Base-by-base conservation (phyloP, 2,888 invertebrate genomes). In the Priapulus caudatus region DNA sequence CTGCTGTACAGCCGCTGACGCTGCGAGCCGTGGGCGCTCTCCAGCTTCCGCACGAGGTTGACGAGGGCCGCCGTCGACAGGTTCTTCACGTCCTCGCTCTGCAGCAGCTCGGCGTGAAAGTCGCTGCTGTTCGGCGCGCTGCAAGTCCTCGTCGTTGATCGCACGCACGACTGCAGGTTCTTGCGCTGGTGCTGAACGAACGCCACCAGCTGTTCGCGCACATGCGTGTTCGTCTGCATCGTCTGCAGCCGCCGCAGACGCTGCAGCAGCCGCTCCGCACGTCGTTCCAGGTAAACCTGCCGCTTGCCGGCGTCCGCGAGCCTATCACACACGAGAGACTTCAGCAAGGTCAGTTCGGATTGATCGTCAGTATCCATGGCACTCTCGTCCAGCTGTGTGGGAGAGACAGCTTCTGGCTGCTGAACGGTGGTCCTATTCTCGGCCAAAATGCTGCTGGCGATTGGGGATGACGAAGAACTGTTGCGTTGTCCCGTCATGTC, bases 231-330 rank as follows among this genome's bases (percentile, higher is more conserved):
- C 67, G 86, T 78, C 24, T 81, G 75, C 50, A 81, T 77, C 0
- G 82, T 79, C 67, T 90, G 87, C 20, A 86, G 71, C 66, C 86
- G 85, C 15, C 84, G 75, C 54, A 87, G 71, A 57, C 89, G 77
- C 59, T 86, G 75, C 61, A 82, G 67, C 50, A 90, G 71, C 66
- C 83, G 82, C 48, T 84, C 83, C 61, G 82, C 77, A 58, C 82
- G 77, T 43, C 83, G 74, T 63, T 83, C 81, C 51, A 84, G 74
- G 52, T 80, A 78, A 48, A 74, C 74, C 64, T 84, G 83, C 22
- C 72, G 64, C 55, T 72, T 74, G 52, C 72, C 67, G 16, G 72
- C 64, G 61, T 76, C 77, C 22, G 75, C 73, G 53, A 78, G 74
- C 45, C 77, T 74, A 54, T 78, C 79, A 45, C 74, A 71, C 2